phyloP scores from a whole-genome alignment of 2,888 invertebrate genomes.

The Orchestes rusci region DNA sequence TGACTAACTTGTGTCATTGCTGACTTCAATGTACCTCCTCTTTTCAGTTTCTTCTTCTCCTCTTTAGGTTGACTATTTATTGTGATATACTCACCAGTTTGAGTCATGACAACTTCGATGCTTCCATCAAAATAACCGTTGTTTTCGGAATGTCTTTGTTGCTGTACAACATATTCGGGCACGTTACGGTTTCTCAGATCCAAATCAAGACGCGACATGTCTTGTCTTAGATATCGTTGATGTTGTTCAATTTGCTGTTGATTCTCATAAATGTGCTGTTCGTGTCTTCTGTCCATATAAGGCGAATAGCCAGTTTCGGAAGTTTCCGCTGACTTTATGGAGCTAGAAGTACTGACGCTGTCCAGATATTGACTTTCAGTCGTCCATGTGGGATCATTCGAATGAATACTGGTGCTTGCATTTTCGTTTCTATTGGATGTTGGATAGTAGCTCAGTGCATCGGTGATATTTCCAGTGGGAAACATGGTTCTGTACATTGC shows the following conservation, averaged over 20 bases:
- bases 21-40: conserved; percentile 61
- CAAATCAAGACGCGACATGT: conserved; percentile 42
- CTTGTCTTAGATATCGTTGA: conserved; percentile 37
- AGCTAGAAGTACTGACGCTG: conserved; percentile 53
- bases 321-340: conserved; percentile 54
- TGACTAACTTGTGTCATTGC: conserved; percentile 75
- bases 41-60: conserved; percentile 61
- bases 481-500: conserved; percentile 61
- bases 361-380: conserved; percentile 47
- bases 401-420: conserved; percentile 48
- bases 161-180: conserved; percentile 44
- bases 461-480: conserved; percentile 66
- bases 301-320: conserved; percentile 47
- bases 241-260: conserved; percentile 36
- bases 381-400: conserved; percentile 53
- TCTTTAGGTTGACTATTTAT: conserved; percentile 50
- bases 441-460: conserved; percentile 76
- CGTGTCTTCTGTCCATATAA: conserved; percentile 36
- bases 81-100: conserved; percentile 65
- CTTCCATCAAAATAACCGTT: conserved; percentile 43
- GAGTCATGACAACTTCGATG: conserved; percentile 54
- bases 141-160: conserved; percentile 33
- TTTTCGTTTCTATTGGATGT: conserved; percentile 57
- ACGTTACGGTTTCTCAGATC: conserved; percentile 49
- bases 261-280: conserved; percentile 38